Conservation (phyloP, 2,888 invertebrate genomes). For the Pteria penguin region DNA sequence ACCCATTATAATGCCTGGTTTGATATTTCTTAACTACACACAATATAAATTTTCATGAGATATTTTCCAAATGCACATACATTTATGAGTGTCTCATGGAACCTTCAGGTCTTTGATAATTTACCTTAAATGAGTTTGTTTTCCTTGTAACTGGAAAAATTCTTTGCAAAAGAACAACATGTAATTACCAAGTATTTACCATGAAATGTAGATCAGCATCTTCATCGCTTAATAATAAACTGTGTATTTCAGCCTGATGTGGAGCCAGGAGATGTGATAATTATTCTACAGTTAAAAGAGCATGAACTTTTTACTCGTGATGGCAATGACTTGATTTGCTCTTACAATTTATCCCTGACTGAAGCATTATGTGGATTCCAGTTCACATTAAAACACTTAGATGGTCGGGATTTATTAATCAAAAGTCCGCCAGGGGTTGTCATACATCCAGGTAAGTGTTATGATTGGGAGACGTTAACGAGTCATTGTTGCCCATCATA, state of each 20-base stretch:
- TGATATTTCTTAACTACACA: too few relatives aligned
- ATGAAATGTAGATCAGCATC: background rate
- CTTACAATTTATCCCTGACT: constrained; percentile 88
- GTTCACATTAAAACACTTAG: constrained; percentile 92
- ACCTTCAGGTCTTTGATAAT: background rate
- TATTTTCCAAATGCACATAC: too few relatives aligned
- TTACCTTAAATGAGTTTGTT: background rate
- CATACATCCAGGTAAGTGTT: constrained; percentile 88
- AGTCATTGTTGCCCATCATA: too few relatives aligned
- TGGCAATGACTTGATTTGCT: constrained; percentile 85
- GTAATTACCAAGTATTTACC: background rate
- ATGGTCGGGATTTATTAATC: constrained; percentile 90
- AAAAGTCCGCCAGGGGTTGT: constrained; percentile 90
- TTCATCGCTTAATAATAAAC: constrained; percentile 2
- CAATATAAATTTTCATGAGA: too few relatives aligned
- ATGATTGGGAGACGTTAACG: too few relatives aligned
- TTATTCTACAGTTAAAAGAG: constrained; percentile 89
- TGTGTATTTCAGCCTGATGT: constrained; percentile 87
- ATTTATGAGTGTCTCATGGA: too few relatives aligned
- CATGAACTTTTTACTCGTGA: constrained; percentile 90
- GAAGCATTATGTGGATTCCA: constrained; percentile 95
- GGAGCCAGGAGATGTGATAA: constrained; percentile 93
- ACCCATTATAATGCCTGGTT: too few relatives aligned
- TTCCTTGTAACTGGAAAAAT: background rate
- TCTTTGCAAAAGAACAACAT: background rate